Evolutionary conservation across 2,113 vertebrate genomes (phyloP).

Genomic region (Pseudois nayaur): DNA sequence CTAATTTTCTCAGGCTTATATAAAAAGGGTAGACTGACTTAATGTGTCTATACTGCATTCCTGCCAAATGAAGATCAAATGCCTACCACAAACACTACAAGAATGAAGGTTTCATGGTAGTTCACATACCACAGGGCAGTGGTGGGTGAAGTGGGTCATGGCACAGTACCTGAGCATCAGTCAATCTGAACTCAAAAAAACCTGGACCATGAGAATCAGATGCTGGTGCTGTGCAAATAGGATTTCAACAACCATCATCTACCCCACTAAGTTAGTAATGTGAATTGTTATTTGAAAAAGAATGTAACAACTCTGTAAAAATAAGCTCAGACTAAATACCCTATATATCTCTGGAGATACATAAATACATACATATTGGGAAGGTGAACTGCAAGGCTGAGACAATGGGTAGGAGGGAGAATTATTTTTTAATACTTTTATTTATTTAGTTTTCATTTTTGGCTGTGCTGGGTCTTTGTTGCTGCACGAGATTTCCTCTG

Average conservation of each 20-base stretch:
- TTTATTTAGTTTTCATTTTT: not conserved
- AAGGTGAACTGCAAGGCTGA: not conserved
- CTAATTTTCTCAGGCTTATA: not conserved
- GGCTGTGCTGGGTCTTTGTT: not conserved
- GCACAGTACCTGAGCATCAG: rapidly evolving
- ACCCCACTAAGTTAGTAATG: not conserved
- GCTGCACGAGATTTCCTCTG: not conserved
- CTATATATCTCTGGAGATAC: not conserved
- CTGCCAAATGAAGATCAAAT: not conserved
- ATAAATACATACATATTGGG: not conserved
- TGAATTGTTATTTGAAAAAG: not conserved
- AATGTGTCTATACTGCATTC: not conserved
- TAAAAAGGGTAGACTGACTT: not conserved
- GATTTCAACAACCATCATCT: not conserved
- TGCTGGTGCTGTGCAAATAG: not conserved
- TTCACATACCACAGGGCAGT: not conserved
- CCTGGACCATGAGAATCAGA: not conserved
- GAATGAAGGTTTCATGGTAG: not conserved
- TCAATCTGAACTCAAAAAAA: not conserved
- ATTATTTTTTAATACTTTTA: not conserved
- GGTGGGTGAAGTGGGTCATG: not conserved
- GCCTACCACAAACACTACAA: not conserved
- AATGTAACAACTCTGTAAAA: not conserved
- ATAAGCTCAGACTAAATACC: not conserved
- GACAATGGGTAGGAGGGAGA: not conserved